phyloP scores from a whole-genome alignment of 2,113 vertebrate genomes.

The Apaloderma vittatum region DNA sequence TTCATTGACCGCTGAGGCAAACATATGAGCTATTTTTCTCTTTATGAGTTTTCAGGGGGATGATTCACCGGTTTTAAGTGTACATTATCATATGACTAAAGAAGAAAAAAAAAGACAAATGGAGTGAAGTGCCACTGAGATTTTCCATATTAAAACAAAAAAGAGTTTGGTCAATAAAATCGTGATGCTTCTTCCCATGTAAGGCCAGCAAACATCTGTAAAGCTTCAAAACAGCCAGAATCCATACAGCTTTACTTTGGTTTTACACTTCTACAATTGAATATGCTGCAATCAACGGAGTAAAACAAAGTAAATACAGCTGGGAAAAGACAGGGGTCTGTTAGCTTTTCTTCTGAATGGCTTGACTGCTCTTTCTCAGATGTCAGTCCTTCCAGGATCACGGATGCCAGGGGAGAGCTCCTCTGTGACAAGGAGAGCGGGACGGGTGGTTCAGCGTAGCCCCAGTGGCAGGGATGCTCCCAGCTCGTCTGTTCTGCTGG shows the following conservation, averaged over 20 bases:
- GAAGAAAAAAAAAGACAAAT: constrained; percentile 52
- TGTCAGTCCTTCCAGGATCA: not conserved
- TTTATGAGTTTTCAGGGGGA: constrained; percentile 70
- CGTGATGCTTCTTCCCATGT: not conserved
- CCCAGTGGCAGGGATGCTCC: not conserved
- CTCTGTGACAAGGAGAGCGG: not conserved
- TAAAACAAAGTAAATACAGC: not conserved
- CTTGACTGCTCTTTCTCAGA: not conserved
- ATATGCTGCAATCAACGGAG: not conserved
- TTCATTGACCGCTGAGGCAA: constrained; percentile 73
- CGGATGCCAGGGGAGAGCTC: not conserved
- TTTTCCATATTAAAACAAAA: constrained; percentile 59
- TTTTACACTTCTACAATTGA: not conserved
- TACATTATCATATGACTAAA: constrained; percentile 72
- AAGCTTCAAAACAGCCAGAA: constrained; percentile 17
- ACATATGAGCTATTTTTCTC: constrained; percentile 73
- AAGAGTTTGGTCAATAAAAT: constrained; percentile 32
- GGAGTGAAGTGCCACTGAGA: constrained; percentile 58
- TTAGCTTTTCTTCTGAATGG: not conserved
- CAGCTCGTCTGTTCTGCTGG: not conserved
- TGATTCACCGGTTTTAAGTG: constrained; percentile 77
- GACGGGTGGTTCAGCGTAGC: accelerated
- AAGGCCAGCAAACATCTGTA: constrained; percentile 36
- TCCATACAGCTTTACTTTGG: not conserved
- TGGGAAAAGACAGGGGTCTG: not conserved